A percentile compares a stretch with the other conserved stretches of the same genome.
These are phyloP conservation scores for Vulpes ferrilata DNA, from an alignment of 2,113 vertebrate species.

Conservation along the genomic window DNA sequence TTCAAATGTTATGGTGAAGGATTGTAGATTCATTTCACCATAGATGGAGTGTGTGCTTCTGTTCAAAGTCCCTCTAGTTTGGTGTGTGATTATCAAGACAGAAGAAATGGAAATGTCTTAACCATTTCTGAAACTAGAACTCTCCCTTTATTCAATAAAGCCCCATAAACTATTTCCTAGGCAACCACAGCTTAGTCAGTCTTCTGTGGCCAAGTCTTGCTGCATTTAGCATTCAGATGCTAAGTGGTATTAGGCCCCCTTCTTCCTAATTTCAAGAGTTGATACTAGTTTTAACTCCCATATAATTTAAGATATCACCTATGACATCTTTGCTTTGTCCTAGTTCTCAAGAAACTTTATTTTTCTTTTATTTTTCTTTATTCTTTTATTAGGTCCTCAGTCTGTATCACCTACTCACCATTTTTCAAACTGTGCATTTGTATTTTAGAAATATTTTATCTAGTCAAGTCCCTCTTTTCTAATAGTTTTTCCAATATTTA, in stretches of 20 bases:
- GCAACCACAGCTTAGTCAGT: background rate
- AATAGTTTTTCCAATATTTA: background rate
- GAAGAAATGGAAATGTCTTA: background rate
- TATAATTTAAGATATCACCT: background rate
- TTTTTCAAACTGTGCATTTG: background rate
- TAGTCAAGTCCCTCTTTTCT: background rate
- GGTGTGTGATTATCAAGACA: background rate
- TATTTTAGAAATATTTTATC: slow-evolving; percentile 16
- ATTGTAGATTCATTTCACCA: background rate
- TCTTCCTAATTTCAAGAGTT: background rate
- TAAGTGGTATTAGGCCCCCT: background rate
- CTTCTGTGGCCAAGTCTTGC: background rate
- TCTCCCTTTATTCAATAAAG: slow-evolving; percentile 26
- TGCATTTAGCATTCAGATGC: background rate
- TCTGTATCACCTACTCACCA: background rate
- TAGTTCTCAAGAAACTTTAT: background rate
- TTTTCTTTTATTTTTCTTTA: background rate
- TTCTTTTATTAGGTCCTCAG: background rate
- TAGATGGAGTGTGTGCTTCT: background rate
- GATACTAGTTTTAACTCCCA: background rate
- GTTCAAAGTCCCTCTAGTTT: background rate
- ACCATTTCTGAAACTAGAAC: background rate
- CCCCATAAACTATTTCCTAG: background rate
- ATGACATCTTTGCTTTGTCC: background rate
- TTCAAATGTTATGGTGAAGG: background rate